A percentile compares a stretch with the other conserved stretches of the same genome.
These are phyloP conservation scores for Trachops cirrhosus DNA, from an alignment of 2,797 vertebrate genomes.

Conservation along the genomic window DNA sequence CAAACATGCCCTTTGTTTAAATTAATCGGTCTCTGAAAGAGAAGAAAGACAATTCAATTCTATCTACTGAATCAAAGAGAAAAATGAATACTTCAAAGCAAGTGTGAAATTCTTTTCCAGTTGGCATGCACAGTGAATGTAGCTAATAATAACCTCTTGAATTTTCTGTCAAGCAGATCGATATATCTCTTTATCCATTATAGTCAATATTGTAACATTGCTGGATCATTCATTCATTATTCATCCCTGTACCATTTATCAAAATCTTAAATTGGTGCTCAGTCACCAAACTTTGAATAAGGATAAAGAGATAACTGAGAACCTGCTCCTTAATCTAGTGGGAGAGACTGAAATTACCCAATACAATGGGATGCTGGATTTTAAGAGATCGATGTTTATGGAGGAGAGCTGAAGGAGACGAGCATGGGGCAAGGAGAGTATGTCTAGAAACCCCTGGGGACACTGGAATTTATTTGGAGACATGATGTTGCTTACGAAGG, in stretches of 20 bases:
- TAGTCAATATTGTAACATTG: background rate
- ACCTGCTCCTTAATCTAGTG: background rate
- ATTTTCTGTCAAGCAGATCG: slow-evolving; percentile 36
- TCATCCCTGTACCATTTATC: slow-evolving; percentile 1
- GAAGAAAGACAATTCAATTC: slow-evolving; percentile 40
- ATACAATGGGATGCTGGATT: background rate
- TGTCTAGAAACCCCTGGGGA: background rate
- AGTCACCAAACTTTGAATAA: background rate
- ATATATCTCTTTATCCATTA: slow-evolving; percentile 28
- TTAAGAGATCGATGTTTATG: background rate
- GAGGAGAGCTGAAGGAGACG: background rate
- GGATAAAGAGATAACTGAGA: background rate
- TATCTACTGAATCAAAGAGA: slow-evolving; percentile 37
- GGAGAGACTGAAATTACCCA: background rate
- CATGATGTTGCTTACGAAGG: background rate
- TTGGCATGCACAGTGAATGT: slow-evolving; percentile 18
- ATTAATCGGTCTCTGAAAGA: slow-evolving; percentile 47
- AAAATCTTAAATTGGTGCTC: slow-evolving; percentile 41
- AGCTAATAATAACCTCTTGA: slow-evolving; percentile 50
- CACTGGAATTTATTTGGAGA: background rate
- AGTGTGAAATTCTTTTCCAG: slow-evolving; percentile 59
- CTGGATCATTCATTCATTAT: slow-evolving; percentile 7
- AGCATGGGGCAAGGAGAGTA: background rate
- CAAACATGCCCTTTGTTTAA: slow-evolving; percentile 20
- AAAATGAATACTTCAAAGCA: slow-evolving; percentile 52